Evolutionary conservation across 2,113 vertebrate species (phyloP).

Genomic region (Podiceps cristatus): DNA sequence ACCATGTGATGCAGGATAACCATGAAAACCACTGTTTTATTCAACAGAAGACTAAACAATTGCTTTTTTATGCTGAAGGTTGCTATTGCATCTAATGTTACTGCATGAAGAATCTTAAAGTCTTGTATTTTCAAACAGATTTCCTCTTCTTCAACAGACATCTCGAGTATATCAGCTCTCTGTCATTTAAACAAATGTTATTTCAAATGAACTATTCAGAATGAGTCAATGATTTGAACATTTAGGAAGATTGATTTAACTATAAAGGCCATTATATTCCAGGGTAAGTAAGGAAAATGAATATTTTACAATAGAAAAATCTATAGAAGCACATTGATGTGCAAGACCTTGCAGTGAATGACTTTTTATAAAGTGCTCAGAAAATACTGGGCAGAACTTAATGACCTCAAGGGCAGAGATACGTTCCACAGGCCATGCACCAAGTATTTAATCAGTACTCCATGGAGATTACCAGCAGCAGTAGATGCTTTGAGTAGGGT

Average conservation of each 20-base stretch:
- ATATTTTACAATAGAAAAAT: slow-evolving; percentile 30
- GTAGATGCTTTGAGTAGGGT: background rate
- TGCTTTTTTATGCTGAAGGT: background rate
- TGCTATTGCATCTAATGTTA: background rate
- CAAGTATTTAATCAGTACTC: background rate
- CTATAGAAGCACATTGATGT: background rate
- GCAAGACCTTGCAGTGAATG: background rate
- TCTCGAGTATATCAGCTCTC: background rate
- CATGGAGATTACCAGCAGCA: background rate
- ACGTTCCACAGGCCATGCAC: background rate
- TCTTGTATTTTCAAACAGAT: background rate
- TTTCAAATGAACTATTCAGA: background rate
- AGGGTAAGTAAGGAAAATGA: background rate
- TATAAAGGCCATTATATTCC: slow-evolving; percentile 30
- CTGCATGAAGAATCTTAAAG: background rate
- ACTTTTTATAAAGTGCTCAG: background rate
- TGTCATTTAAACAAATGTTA: slow-evolving; percentile 24
- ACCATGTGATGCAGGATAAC: background rate
- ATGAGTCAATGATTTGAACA: slow-evolving; percentile 33
- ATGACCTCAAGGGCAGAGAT: background rate
- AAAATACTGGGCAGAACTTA: background rate
- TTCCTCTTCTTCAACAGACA: background rate
- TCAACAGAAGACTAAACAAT: background rate
- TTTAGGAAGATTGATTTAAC: slow-evolving; percentile 37
- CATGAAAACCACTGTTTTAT: slow-evolving; percentile 10